Evolutionary conservation across 2,113 vertebrate genomes (phyloP), one percentile per base, ranked within the genome.

Genomic region (Rostratula benghalensis): DNA sequence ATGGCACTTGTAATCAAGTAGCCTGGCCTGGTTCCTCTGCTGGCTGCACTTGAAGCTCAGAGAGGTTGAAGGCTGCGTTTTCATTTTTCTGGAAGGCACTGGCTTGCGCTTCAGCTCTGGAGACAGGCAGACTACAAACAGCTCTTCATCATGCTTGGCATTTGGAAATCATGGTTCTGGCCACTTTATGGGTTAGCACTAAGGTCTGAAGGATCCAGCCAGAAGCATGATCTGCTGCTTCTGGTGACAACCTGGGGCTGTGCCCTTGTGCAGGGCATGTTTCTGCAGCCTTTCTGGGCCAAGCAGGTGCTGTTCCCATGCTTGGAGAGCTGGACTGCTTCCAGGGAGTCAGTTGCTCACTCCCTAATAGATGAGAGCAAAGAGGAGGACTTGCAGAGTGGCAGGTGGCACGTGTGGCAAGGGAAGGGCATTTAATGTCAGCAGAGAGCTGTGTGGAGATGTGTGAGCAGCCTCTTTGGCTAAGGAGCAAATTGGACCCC

Each of bases 291-390:
- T 71, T 0, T 1, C 67, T 75, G 77, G 69, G 45, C 56, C 37
- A 61, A 65, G 64, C 94, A 94, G 90, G 46, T 93, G 89, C 51
- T 94, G 57, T 92, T 94, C 59, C 41, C 53, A 57, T 88, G 81
- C 87, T 73, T 83, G 76, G 84, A 77, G 82, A 83, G 81, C 68
- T 95, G 94, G 83, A 83, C n/a, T 69, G 74, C 59, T 93, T 94
- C 91, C 91, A 92, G 60, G 63, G 79, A 79, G 50, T 88, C 96
- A 95, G 80, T 92, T 91, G 84, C 73, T 96, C 73, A 5, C 51
- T 89, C 64, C 54, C 37, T 91, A 92, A 61, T 61, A 77, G 21
- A 57, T 3, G 4, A 93, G 31, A 81, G 80, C 75, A 73, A 75
- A 89, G 84, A 82, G 82, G 77, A 91, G 41, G n/a, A 15, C 82